Conservation (phyloP, 2,888 invertebrate genomes). For the Parnassius orleans region DNA sequence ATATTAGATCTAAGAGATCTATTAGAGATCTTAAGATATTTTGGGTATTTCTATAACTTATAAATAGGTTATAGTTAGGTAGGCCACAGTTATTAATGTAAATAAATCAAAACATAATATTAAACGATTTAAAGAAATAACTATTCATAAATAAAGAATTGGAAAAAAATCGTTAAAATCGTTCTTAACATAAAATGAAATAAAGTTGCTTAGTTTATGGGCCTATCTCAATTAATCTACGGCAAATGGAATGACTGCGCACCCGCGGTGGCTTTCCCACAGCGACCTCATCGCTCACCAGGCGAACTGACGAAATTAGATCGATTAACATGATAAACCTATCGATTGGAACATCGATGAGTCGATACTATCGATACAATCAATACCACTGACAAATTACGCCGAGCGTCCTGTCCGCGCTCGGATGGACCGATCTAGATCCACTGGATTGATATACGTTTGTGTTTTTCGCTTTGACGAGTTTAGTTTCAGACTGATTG, state of each 20-base stretch:
- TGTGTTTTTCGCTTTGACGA: constrained; percentile 15
- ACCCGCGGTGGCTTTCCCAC: constrained; percentile 75
- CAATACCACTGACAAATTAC: constrained; percentile 76
- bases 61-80: too few relatives aligned
- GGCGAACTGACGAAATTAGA: constrained; percentile 76
- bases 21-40: too few relatives aligned
- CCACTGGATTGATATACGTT: constrained; percentile 25
- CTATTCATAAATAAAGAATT: too few relatives aligned
- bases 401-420: constrained; percentile 60
- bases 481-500: constrained; percentile 24
- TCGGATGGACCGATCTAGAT: constrained; percentile 37
- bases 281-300: constrained; percentile 70
- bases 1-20: too few relatives aligned
- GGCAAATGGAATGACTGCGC: constrained; percentile 63
- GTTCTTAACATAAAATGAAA: too few relatives aligned
- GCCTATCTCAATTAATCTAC: constrained; percentile 42
- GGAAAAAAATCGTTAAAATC: too few relatives aligned
- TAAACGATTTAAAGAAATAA: too few relatives aligned
- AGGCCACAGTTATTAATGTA: too few relatives aligned
- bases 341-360: constrained; percentile 56
- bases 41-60: neutral
- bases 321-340: constrained; percentile 79
- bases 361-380: constrained; percentile 66
- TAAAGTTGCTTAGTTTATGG: too few relatives aligned
- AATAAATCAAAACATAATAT: too few relatives aligned